Conservation (phyloP, 1,140 invertebrate species). For the Rhyacophila brunnea region DNA sequence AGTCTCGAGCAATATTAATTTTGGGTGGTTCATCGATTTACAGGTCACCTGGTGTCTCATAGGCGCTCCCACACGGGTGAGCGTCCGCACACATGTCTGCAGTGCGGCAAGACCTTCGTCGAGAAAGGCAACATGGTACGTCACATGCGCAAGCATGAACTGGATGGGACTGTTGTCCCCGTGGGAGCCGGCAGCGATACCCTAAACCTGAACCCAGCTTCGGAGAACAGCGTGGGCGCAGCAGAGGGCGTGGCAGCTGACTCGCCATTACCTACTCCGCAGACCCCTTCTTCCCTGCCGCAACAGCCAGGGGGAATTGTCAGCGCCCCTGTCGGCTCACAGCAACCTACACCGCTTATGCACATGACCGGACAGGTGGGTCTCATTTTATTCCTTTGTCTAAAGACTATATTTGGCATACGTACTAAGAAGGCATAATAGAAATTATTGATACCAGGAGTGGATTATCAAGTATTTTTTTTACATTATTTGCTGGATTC, state of each 20-base stretch:
- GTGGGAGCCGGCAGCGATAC: neutral
- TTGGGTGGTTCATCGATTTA: too few relatives aligned
- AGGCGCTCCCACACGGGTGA: conserved; percentile 86
- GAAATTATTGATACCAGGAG: neutral
- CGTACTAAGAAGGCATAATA: neutral
- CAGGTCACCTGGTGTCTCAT: conserved; percentile 82
- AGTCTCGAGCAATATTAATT: too few relatives aligned
- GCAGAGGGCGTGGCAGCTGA: neutral
- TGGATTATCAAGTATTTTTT: neutral
- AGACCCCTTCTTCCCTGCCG: neutral
- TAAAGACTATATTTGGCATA: neutral
- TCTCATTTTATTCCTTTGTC: too few relatives aligned
- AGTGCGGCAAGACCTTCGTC: conserved; percentile 77
- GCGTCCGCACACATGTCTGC: conserved; percentile 72
- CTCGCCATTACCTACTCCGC: neutral
- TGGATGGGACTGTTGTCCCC: conserved; percentile 6
- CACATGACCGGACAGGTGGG: conserved; percentile 34
- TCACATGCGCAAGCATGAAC: conserved; percentile 42
- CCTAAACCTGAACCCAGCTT: too few relatives aligned
- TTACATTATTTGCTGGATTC: neutral
- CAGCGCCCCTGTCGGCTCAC: neutral
- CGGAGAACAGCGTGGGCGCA: neutral
- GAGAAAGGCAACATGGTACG: conserved; percentile 74
- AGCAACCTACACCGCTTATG: conserved; percentile 24
- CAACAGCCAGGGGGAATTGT: neutral